These are phyloP conservation scores for Wasmannia auropunctata DNA, from an alignment of 1,140 invertebrate genomes.

Conservation along the genomic window DNA sequence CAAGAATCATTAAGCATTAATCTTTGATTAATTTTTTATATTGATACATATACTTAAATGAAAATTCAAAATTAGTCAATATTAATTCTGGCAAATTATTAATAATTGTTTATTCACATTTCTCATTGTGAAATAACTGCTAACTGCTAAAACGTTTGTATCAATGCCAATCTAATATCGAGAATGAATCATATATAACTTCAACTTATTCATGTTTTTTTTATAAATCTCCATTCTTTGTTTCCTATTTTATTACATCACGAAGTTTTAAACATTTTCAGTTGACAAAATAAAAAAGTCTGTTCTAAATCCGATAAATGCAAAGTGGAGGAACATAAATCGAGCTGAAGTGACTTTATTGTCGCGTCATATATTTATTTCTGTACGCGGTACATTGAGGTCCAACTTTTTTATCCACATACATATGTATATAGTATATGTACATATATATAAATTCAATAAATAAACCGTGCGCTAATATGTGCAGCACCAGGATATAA, in stretches of 20 bases:
- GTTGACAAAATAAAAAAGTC: slow-evolving; percentile 31
- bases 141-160: not conserved
- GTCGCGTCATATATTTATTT: slow-evolving; percentile 45
- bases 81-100: not conserved
- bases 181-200: not conserved
- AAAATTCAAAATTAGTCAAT: not conserved
- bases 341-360: slow-evolving; percentile 48
- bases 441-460: slow-evolving; percentile 19
- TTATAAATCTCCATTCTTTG: not conserved
- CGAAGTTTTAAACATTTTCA: slow-evolving; percentile 23
- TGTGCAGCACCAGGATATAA: not conserved
- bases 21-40: not conserved
- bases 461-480: not conserved
- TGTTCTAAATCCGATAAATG: slow-evolving; percentile 47
- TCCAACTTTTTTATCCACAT: not conserved
- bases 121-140: not conserved
- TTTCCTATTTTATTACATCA: not conserved
- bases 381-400: not conserved
- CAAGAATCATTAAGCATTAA: too few relatives aligned
- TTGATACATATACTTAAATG: not conserved
- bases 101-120: not conserved
- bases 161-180: not conserved
- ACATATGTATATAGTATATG: too few relatives aligned
- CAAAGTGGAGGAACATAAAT: slow-evolving; percentile 44
- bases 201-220: not conserved